Base-by-base conservation (phyloP, 1,140 invertebrate genomes). In the Caenorhabditis tropicalis region DNA sequence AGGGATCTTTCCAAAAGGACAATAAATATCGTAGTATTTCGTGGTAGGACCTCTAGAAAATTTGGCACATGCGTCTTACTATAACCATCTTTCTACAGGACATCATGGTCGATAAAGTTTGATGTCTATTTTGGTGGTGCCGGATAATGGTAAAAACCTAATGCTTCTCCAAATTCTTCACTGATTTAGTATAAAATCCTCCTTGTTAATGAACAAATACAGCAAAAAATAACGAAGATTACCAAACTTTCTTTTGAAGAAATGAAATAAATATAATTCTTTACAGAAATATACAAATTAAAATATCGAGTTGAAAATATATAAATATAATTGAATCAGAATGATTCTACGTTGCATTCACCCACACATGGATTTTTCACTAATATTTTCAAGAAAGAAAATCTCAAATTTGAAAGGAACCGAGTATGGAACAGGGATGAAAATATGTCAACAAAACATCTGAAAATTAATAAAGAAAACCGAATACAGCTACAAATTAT, bases 301-400 rank as follows among this genome's bases (percentile, higher is more conserved):
- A 27, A 7, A 65, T 36, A 27, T 33, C 58, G 31, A 33, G 10
- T 16, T 65, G 7, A 31, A 65, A 36, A 10, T n/a, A 65, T 24
- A 74, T 74, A 33, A 19, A 19, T 12, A 65, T 65, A n/a, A 33
- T 74, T 74, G 65, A 74, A 74, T 74, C 65, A 43, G 65, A 74
- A 74, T 74, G 65, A 74, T 74, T 74, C 65, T 74, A 74, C 65
- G 65, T 46, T 29, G 36, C 19, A 74, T 43, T 74, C 65, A 74
- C 65, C 43, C 33, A 74, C 65, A 74, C 65, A 24, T 33, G 65
- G 36, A 74, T 16, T 12, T 60, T 60, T 15, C 65, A 46, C 5
- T 56, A 10, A 9, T 36, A 36, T 65, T 65, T 36, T 12, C 16
- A 19, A 65, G 4, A 36, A 29, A 10, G 29, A 36, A 65, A 27